Percentiles rank a stretch among this genome's conserved stretches.
Conservation (phyloP, 2,797 vertebrate genomes). For the Oceanodroma leucorhoa region DNA sequence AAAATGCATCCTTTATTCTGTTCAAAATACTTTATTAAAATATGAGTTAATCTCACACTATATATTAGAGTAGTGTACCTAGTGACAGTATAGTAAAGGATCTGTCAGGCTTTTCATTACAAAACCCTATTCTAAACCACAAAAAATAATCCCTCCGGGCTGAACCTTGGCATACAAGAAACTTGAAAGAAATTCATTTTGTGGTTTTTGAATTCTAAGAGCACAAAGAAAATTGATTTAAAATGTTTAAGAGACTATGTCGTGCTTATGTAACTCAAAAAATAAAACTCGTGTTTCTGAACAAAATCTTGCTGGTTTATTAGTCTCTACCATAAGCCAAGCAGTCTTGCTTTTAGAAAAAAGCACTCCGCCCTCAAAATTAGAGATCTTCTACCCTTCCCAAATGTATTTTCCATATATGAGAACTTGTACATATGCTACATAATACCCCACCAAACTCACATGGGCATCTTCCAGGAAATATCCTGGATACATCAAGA, state of each 20-base stretch:
- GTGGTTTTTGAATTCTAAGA: conserved; percentile 51
- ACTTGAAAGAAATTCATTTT: conserved; percentile 62
- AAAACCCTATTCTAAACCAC: conserved; percentile 23
- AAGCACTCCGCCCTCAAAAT: neutral
- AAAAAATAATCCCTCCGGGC: conserved; percentile 15
- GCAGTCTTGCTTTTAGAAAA: neutral
- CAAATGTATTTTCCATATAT: neutral
- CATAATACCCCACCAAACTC: neutral
- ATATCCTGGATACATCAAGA: neutral
- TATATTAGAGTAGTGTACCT: conserved; percentile 29
- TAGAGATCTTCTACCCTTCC: neutral
- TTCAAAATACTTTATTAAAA: conserved; percentile 21
- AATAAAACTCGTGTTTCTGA: conserved; percentile 6
- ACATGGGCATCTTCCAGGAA: neutral
- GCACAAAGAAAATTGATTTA: conserved; percentile 55
- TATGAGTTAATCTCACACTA: conserved; percentile 10
- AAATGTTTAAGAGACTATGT: conserved; percentile 7
- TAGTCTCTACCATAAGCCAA: neutral
- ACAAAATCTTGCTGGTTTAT: neutral
- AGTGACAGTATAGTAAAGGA: conserved; percentile 34
- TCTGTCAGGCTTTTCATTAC: conserved; percentile 41
- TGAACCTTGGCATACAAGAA: conserved; percentile 35
- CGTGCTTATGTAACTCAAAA: neutral
- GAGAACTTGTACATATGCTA: neutral
- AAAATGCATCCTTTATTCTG: conserved; percentile 27